Percentiles rank a stretch among this genome's conserved stretches.
These are phyloP conservation scores for Holocentrus rufus DNA, from an alignment of 2,797 vertebrate species.

Conservation along the genomic window DNA sequence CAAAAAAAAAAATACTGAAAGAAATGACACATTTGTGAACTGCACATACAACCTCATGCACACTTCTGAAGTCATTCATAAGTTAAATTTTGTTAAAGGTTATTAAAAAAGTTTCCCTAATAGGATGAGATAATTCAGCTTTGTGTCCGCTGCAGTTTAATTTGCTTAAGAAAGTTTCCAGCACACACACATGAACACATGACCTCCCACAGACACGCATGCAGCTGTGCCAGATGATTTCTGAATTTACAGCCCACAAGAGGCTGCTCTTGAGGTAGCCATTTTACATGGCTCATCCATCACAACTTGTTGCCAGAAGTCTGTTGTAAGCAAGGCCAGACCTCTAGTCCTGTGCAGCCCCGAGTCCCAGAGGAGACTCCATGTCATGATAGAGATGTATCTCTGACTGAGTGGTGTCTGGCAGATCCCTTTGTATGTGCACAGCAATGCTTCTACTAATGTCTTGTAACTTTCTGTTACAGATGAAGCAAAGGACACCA, in stretches of 20 bases:
- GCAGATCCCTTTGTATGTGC: constrained; percentile 24
- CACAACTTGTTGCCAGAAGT: constrained; percentile 57
- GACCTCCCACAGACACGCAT: constrained; percentile 15
- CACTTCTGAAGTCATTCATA: neutral
- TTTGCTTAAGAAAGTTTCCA: too few relatives aligned
- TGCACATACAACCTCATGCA: neutral
- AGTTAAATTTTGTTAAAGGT: too few relatives aligned
- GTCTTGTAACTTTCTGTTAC: neutral
- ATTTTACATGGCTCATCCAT: constrained; percentile 64
- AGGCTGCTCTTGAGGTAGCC: constrained; percentile 27
- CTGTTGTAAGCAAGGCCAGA: constrained; percentile 47
- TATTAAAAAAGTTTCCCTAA: too few relatives aligned
- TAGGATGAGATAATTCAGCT: too few relatives aligned
- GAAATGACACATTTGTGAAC: too few relatives aligned
- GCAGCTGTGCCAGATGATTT: constrained; percentile 29
- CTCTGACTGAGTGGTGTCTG: constrained; percentile 25
- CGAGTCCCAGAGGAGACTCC: constrained; percentile 18
- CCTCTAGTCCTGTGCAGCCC: constrained; percentile 25
- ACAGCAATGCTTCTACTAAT: neutral
- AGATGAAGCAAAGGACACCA: constrained; percentile 17
- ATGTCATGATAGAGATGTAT: constrained; percentile 36
- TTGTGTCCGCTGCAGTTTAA: too few relatives aligned
- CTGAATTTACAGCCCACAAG: constrained; percentile 50
- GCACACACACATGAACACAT: constrained; percentile 12
- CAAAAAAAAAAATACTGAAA: neutral